Base-by-base conservation (phyloP, 2,888 invertebrate genomes). In the Tenthredo scrophulariae region DNA sequence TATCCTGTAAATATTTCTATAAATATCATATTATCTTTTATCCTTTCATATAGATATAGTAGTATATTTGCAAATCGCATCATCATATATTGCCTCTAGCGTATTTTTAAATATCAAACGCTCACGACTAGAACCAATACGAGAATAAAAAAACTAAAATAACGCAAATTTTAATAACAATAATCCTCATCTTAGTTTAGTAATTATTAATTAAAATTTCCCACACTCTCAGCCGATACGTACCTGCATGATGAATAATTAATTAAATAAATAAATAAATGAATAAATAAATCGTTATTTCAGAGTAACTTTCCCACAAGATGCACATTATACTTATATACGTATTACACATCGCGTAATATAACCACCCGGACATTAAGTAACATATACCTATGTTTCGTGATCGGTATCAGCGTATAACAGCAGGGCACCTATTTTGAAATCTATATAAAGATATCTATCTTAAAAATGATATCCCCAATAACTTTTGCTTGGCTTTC, bases 31-130 rank as follows among this genome's bases (percentile, higher is more conserved):
- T 29, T 29, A 43, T 43, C 58, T 80, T 80, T 80, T 58, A 80
- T 80, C 80, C 40, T 80, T 40, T 40, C 37, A 58, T 62, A 80
- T 62, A 80, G 62, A 46, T 29, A 46, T 29, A 67, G 5, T 54
- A 77, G 22, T 80, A 80, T 62, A 80, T 80, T 83, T 67, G 83
- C 83, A 70, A 65, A 46, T 83, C 46, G 83, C 83, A 67, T 67
- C 67, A 77, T 83, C 65, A 46, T 46, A 80, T 67, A 80, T 67
- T 83, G 37, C 82, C 70, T 33, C 70, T 70, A 82, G 40, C 15
- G 54, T 82, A 82, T 80, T 82, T 70, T 82, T 67, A 70, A 80
- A 77, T 33, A 84, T 84, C 77, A 40, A 65, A 7, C 46, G 79
- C 50, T 84, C 79, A 80, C 29, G 22, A 15, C 46, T 79, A 79